Evolutionary conservation across 2,113 vertebrate genomes (phyloP).

Genomic region (Etheostoma cragini): DNA sequence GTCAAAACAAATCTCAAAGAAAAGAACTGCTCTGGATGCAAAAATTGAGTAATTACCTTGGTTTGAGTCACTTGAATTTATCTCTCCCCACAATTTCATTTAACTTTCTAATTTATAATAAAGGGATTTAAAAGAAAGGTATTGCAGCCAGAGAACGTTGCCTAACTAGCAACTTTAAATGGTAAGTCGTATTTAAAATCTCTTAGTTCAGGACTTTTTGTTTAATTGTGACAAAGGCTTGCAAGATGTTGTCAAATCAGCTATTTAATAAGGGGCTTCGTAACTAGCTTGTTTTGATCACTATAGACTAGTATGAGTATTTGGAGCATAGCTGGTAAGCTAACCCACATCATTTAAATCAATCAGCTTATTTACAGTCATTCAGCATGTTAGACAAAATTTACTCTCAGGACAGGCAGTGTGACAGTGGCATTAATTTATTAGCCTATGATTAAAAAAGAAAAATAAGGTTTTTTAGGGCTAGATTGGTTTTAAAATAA

Average conservation of each 20-base stretch:
- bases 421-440: no score
- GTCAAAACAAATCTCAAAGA: not conserved
- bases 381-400: no score
- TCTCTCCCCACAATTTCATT: not conserved
- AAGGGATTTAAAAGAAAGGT: not conserved
- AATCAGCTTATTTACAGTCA: no score
- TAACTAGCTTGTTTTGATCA: not conserved
- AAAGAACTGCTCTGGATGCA: not conserved
- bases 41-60: not conserved
- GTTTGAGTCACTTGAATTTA: not conserved
- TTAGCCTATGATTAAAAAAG: no score
- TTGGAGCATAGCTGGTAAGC: not conserved
- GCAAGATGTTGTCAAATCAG: not conserved
- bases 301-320: not conserved
- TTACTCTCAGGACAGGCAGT: no score
- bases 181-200: not conserved
- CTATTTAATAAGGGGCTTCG: not conserved
- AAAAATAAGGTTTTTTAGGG: no score
- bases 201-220: not conserved
- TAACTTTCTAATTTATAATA: not conserved
- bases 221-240: not conserved
- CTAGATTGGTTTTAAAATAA: no score
- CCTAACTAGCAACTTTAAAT: not conserved
- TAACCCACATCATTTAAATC: not conserved
- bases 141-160: not conserved